Evolutionary conservation across 1,140 invertebrate genomes (phyloP), one percentile per base, ranked within the genome.

Genomic region (Carcinoscorpius rotundicauda): DNA sequence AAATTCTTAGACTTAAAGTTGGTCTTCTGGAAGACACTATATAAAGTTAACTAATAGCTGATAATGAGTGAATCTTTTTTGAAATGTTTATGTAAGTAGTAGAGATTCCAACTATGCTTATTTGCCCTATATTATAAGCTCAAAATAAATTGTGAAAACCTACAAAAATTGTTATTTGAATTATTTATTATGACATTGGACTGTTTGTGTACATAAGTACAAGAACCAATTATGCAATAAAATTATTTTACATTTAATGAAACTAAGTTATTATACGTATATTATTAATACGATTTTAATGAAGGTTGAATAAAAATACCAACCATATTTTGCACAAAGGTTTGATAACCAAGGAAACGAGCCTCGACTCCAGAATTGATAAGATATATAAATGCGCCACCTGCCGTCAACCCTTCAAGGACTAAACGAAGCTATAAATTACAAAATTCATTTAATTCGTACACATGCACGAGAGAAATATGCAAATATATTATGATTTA

Each of bases 261-360:
- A 55, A 55, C 8, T 55, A 55, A 55, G 8, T 55, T 55, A 55
- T 55, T 55, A n/a, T 55, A 55, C 3, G 8, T 55, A 8, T 8
- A 55, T 8, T n/a, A 48, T 52, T 29, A 29, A 29, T 29, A 29
- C 29, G 29, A 29, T 29, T 29, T 29, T 29, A 29, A 29, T 29
- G 29, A 29, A 29, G 29, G 29, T 29, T 29, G 29, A 29, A 29
- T 49, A 58, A 9, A 68, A 50, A 60, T 49, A 67, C 78, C 79
- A 76, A 92, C 91, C 73, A 95, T 78, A 80, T 92, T 93, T 77
- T 94, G 89, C 59, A 93, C 83, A 75, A 95, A 94, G 87, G 93
- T 93, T 71, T 89, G 86, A 5, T 84, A 79, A 2, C 91, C 91
- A 4, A 94, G 77, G 76, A 93, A 94, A 63, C 83, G 80, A 0